These are phyloP conservation scores for Tenthredo distinguenda DNA, from an alignment of 2,888 invertebrate species.

Conservation along the genomic window DNA sequence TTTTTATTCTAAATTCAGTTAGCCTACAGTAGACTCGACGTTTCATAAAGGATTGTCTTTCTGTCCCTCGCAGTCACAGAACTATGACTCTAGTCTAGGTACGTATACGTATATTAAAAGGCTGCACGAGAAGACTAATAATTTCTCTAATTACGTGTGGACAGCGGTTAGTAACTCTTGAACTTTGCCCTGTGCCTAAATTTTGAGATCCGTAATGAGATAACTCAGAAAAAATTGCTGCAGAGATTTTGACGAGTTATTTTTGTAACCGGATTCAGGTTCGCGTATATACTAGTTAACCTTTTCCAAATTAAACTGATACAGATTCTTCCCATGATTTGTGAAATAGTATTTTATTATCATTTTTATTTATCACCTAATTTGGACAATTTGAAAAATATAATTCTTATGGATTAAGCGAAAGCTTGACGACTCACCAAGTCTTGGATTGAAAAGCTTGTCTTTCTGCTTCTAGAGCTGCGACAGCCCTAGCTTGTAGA, in stretches of 20 bases:
- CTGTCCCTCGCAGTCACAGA: neutral
- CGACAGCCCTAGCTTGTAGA: conserved; percentile 74
- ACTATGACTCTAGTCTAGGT: neutral
- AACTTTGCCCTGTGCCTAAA: conserved; percentile 8
- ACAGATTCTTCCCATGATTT: neutral
- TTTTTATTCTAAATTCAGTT: neutral
- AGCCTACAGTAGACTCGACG: neutral
- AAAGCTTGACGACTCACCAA: conserved; percentile 64
- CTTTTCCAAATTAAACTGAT: neutral
- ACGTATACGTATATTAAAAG: neutral
- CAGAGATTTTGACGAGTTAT: neutral
- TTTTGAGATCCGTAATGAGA: too few relatives aligned
- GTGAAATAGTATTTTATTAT: neutral
- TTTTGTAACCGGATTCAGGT: conserved; percentile 7
- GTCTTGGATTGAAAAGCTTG: conserved; percentile 69
- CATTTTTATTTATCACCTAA: neutral
- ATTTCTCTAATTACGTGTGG: neutral
- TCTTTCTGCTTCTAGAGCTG: conserved; percentile 75
- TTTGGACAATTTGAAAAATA: neutral
- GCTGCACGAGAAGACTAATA: neutral
- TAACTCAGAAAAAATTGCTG: neutral
- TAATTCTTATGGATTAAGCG: neutral
- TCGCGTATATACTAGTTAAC: neutral
- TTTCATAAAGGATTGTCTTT: neutral
- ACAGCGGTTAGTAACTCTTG: neutral